Percentiles rank a stretch among this genome's conserved stretches.
Evolutionary conservation across 2,888 invertebrate genomes (phyloP).

Genomic region (Branchipolynoe longqiensis): DNA sequence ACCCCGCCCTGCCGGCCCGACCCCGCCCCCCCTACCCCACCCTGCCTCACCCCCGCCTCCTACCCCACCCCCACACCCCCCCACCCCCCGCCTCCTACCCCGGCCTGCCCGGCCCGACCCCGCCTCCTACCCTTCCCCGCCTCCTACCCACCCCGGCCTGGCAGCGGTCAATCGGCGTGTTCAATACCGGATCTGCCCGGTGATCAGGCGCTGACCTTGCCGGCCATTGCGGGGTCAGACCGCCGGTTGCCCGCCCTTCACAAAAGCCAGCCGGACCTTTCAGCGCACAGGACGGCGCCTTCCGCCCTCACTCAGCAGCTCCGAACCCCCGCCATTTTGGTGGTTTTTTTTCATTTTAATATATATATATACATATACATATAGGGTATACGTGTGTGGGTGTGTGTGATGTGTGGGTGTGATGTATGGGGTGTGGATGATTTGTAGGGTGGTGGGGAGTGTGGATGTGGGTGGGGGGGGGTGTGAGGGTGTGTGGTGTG

Average conservation of each 20-base stretch:
- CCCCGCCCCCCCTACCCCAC: too few relatives aligned
- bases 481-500: too few relatives aligned
- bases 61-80: not conserved
- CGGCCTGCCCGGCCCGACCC: not conserved
- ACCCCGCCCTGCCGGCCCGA: too few relatives aligned
- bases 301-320: not conserved
- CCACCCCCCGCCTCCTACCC: not conserved
- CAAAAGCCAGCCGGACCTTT: not conserved
- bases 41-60: not conserved
- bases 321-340: not conserved
- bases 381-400: too few relatives aligned
- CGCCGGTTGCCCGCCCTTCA: not conserved
- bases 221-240: not conserved
- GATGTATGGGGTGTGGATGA: too few relatives aligned
- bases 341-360: not conserved
- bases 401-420: too few relatives aligned
- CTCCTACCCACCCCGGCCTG: not conserved
- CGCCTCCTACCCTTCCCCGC: not conserved
- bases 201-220: constrained; percentile 26
- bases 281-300: not conserved
- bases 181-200: constrained; percentile 6
- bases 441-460: too few relatives aligned
- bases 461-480: too few relatives aligned
- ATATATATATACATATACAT: not conserved
- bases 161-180: constrained; percentile 19